Evolutionary conservation across 2,113 vertebrate species (phyloP), one percentile per base, ranked within the genome.

Genomic region (Garra rufa): DNA sequence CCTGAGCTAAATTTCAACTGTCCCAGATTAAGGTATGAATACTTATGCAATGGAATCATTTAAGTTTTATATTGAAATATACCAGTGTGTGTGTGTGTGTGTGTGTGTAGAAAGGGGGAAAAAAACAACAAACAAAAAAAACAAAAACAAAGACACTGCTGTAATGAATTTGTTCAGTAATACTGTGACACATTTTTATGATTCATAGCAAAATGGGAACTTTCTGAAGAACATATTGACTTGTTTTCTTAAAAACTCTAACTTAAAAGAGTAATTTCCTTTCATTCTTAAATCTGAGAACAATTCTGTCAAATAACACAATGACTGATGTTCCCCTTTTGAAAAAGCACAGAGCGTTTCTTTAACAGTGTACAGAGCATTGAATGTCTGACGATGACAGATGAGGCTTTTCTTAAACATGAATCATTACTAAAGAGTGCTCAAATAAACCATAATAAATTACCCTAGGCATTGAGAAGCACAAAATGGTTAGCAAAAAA

Each of bases 281-380:
- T 81, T 82, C 26, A 48, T 86, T 81, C 55, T 70, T 75, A 46
- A 50, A 46, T 83, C 55, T 74, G 26, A 61, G 15, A 65, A 81
- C 13, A 65, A 15, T 81, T 83, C 17, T 71, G 41, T 76, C 48
- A 70, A 71, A 73, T 69, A 80, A 28, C 7, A 11, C 26, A 24
- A 30, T 52, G 80, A 80, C 26, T 75, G 57, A 73, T 85, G 50
- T 43, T 78, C 81, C 46, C 17, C 15, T 21, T 52, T 17, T 55
- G 28, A 34, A 38, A 21, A 55, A 13, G 15, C 46, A 76, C 17
- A 1, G 48, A 76, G 48, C 5, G 9, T 55, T 55, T 76, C 48
- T n/a, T 55, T 76, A 76, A 28, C 44, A 55, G 48, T 38, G 70
- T 73, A 17, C 4, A n/a, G n/a, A 24, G n/a, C 13, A 1, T 13